Conservation (phyloP, 2,888 invertebrate species). For the Chorisops tibialis region DNA sequence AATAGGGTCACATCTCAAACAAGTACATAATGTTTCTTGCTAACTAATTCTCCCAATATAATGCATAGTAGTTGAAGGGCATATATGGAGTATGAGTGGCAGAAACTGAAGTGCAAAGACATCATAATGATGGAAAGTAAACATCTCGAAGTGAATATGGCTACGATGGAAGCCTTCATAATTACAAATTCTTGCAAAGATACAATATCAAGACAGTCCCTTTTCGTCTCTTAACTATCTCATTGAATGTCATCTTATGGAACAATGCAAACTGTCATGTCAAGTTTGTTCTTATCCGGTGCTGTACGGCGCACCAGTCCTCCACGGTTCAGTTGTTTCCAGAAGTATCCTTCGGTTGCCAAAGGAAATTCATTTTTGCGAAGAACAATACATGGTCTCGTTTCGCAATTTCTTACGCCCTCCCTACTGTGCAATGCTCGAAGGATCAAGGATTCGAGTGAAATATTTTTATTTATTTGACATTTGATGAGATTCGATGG, state of each 20-base stretch:
- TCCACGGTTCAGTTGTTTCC: not conserved
- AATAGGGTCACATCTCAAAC: too few species aligned
- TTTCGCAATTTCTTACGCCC: conserved; percentile 17
- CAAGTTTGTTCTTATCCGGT: conserved; percentile 7
- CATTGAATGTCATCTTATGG: conserved; percentile 6
- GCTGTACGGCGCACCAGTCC: not conserved
- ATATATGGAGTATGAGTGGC: too few species aligned
- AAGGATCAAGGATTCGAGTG: conserved; percentile 7
- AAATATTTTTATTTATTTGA: conserved; percentile 20
- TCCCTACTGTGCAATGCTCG: not conserved
- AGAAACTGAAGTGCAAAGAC: too few species aligned
- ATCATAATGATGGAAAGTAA: too few species aligned
- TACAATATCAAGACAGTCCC: not conserved
- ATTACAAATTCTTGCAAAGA: too few species aligned
- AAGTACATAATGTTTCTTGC: too few species aligned
- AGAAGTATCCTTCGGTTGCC: not conserved
- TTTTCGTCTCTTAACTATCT: not conserved
- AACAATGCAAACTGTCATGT: conserved; percentile 17
- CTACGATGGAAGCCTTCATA: too few species aligned
- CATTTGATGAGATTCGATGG: conserved; percentile 15
- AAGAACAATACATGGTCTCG: conserved; percentile 9
- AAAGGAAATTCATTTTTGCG: conserved; percentile 11
- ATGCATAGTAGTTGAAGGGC: too few species aligned
- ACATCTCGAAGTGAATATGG: too few species aligned
- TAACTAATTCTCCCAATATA: too few species aligned